Evolutionary conservation across 2,797 vertebrate species (phyloP).

Genomic region (Cheirogaleus major): DNA sequence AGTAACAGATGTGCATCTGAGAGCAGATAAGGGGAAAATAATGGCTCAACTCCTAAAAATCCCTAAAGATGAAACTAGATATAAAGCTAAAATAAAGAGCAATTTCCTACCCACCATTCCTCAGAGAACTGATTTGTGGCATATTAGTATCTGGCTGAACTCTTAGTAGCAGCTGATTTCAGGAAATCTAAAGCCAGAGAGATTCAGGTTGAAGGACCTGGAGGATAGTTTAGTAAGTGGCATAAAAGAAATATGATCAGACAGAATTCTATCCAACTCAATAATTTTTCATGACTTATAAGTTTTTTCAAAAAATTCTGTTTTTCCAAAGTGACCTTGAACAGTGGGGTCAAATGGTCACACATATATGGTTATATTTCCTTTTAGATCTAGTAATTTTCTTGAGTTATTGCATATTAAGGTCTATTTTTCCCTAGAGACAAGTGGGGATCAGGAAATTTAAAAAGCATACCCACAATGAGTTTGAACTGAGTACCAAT

Average conservation of each 20-base stretch:
- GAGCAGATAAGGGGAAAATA: neutral
- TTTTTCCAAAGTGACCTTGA: neutral
- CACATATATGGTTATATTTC: neutral
- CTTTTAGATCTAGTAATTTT: neutral
- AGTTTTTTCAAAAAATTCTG: neutral
- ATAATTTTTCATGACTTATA: neutral
- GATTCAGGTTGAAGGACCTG: neutral
- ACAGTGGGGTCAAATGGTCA: neutral
- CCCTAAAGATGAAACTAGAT: constrained; percentile 4
- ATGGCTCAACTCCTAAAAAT: constrained; percentile 36
- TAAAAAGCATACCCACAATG: neutral
- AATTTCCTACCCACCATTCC: constrained; percentile 8
- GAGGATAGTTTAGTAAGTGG: neutral
- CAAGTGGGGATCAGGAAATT: neutral
- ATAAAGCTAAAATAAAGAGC: constrained; percentile 37
- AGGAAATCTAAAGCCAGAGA: constrained; percentile 5
- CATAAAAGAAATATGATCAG: neutral
- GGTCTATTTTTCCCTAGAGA: neutral
- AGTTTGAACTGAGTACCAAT: neutral
- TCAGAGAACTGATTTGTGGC: constrained; percentile 14
- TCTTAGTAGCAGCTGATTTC: neutral
- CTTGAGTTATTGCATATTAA: neutral
- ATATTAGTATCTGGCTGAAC: neutral
- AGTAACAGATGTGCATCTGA: constrained; percentile 39
- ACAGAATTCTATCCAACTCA: neutral